These are phyloP conservation scores for Halichoeres trimaculatus DNA, from an alignment of 2,113 vertebrate species.

Conservation along the genomic window DNA sequence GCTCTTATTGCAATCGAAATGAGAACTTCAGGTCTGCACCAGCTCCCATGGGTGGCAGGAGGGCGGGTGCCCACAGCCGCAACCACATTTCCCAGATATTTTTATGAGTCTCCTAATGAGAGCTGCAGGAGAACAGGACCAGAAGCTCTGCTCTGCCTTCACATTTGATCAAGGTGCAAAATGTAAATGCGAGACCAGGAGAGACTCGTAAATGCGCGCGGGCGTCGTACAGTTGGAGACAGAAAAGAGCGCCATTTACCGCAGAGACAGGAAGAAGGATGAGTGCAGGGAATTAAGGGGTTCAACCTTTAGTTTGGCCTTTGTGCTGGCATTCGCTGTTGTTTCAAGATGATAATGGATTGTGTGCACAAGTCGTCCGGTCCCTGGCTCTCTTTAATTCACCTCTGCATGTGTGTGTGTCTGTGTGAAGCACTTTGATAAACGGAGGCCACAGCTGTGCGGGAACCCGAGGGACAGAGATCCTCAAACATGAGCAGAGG, in stretches of 20 bases:
- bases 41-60: constrained; percentile 25
- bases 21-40: constrained; percentile 19
- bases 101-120: constrained; percentile 78
- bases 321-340: constrained; percentile 44
- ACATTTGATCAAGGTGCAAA: constrained; percentile 53
- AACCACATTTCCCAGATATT: constrained; percentile 60
- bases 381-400: constrained; percentile 40
- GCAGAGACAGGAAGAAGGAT: constrained; percentile 32
- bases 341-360: constrained; percentile 55
- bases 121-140: constrained; percentile 38
- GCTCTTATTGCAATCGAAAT: constrained; percentile 5
- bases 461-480: constrained; percentile 43
- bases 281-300: constrained; percentile 40
- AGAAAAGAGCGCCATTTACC: constrained; percentile 38
- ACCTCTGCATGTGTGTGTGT: constrained; percentile 23
- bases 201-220: constrained; percentile 6
- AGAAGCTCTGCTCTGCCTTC: constrained; percentile 51
- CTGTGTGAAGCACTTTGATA: constrained; percentile 32
- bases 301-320: constrained; percentile 68
- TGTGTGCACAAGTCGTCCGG: constrained; percentile 26
- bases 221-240: constrained; percentile 10
- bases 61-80: constrained; percentile 28
- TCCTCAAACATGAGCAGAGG: constrained; percentile 35
- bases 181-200: constrained; percentile 21
- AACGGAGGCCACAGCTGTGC: constrained; percentile 40